Evolutionary conservation across 2,888 invertebrate genomes (phyloP).

Genomic region (Sarcophaga caerulescens): DNA sequence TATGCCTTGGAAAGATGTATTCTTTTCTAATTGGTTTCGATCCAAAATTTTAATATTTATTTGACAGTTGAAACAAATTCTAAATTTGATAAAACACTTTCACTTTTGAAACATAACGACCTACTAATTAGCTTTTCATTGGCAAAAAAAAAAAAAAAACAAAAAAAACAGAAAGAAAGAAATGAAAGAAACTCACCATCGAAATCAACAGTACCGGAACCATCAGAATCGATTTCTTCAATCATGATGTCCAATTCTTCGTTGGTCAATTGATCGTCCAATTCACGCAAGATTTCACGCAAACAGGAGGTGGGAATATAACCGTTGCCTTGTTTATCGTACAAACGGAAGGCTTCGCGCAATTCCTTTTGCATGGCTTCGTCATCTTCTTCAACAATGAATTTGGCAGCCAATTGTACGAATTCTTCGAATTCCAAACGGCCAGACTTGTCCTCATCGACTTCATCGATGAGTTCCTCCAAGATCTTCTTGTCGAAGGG

Average conservation of each 20-base stretch:
- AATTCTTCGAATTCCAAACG: conserved; percentile 98
- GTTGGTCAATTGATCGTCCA: conserved; percentile 97
- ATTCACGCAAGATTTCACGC: conserved; percentile 95
- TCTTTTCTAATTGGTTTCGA: too few species aligned
- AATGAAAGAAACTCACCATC: conserved; percentile 92
- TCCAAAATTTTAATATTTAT: too few species aligned
- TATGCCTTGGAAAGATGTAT: too few species aligned
- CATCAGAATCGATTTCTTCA: conserved; percentile 98
- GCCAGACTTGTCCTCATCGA: conserved; percentile 98
- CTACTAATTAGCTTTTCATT: conserved; percentile 10
- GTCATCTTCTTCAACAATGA: conserved; percentile 98
- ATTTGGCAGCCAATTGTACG: conserved; percentile 96
- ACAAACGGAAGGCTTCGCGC: conserved; percentile 98
- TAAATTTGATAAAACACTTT: too few species aligned
- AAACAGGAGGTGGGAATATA: conserved; percentile 96
- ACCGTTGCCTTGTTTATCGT: conserved; percentile 98
- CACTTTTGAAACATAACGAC: not conserved
- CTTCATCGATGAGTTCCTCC: conserved; percentile 98
- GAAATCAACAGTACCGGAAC: conserved; percentile 99
- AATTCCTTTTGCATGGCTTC: conserved; percentile 99
- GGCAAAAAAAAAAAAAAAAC: not conserved
- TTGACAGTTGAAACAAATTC: too few species aligned
- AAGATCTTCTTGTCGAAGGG: conserved; percentile 97
- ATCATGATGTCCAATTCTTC: conserved; percentile 98
- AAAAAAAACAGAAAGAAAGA: too few species aligned